Evolutionary conservation across 1,140 invertebrate genomes (phyloP), one percentile per base, ranked within the genome.

Genomic region (Dreissena rostriformis): DNA sequence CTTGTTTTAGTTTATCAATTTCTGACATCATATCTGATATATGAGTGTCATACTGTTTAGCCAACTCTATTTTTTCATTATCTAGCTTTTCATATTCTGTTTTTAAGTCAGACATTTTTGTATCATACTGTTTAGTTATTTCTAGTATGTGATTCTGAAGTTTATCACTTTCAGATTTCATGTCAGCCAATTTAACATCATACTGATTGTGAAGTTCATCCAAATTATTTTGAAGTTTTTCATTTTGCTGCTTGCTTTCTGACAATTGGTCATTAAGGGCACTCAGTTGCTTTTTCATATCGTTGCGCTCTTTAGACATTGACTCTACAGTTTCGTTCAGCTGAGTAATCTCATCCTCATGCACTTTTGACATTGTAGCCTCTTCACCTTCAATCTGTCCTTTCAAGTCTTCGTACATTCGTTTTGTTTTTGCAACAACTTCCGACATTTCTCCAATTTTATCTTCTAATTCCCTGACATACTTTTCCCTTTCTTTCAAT

Each of bases 371-470:
- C 17, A 61, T 14, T 22, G 82, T 85, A 49, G 85, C 65, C 26
- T 84, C 86, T 55, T 88, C 79, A 51, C 66, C 73, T 83, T 89
- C 87, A 39, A 88, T 57, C 71, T 86, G 86, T n/a, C 77, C 79
- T 70, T 87, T 84, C 10, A 87, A 77, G 49, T 86, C 63, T 53
- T 88, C 90, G 86, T 88, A 88, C 72, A 87, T 88, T 61, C 74
- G 88, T 77, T 88, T 90, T 11, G 86, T 71, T 12, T 89, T 89
- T 8, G 90, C 66, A 49, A 91, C 68, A 61, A 84, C 75, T 57
- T 89, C 89, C n/a, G 91, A 91, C 82, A 92, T 75, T 22, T 91
- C 87, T 0, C 90, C 65, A 15, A 92, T 74, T 81, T 91, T 87
- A 24, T 86, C 81, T 82, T 92, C 91, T 26, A 92, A 78, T 78